Conservation (phyloP, 2,888 invertebrate species). For the Philhelius pedissequus region DNA sequence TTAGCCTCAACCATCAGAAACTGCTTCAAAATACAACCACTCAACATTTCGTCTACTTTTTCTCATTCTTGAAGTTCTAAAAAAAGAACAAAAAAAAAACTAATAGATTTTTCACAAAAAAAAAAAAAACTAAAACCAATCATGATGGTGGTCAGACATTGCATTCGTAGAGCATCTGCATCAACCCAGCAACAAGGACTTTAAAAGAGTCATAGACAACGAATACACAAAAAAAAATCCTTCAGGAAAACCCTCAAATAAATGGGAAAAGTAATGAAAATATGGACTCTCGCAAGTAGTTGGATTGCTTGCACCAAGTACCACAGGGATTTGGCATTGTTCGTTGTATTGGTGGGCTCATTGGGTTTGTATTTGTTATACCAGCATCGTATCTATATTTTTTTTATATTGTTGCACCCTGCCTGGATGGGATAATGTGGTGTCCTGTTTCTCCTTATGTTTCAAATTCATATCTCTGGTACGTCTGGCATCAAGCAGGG, state of each 20-base stretch:
- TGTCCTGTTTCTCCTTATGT: not conserved
- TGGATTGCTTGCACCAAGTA: slow-evolving; percentile 7
- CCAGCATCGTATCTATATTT: not conserved
- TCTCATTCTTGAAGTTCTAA: not conserved
- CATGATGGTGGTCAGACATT: slow-evolving; percentile 51
- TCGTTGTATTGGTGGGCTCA: slow-evolving; percentile 18
- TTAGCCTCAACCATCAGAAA: slow-evolving; percentile 24
- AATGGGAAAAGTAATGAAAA: slow-evolving; percentile 63
- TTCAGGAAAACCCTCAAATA: slow-evolving; percentile 58
- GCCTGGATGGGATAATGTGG: not conserved
- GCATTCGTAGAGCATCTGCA: slow-evolving; percentile 62
- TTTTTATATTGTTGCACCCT: too few species aligned
- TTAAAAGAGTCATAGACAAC: not conserved
- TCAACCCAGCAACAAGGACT: slow-evolving; percentile 29
- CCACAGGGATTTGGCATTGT: slow-evolving; percentile 55
- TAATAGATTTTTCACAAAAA: not conserved
- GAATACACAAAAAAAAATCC: slow-evolving; percentile 22
- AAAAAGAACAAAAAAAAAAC: not conserved
- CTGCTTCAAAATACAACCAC: slow-evolving; percentile 39
- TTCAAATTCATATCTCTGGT: slow-evolving; percentile 8
- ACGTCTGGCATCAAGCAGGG: slow-evolving; percentile 28
- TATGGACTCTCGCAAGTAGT: slow-evolving; percentile 46
- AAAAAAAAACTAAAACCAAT: slow-evolving; percentile 38
- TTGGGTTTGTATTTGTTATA: slow-evolving; percentile 22
- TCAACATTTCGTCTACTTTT: slow-evolving; percentile 26